Evolutionary conservation across 2,888 invertebrate genomes (phyloP).

Genomic region (Eueremaeus valkanovi): DNA sequence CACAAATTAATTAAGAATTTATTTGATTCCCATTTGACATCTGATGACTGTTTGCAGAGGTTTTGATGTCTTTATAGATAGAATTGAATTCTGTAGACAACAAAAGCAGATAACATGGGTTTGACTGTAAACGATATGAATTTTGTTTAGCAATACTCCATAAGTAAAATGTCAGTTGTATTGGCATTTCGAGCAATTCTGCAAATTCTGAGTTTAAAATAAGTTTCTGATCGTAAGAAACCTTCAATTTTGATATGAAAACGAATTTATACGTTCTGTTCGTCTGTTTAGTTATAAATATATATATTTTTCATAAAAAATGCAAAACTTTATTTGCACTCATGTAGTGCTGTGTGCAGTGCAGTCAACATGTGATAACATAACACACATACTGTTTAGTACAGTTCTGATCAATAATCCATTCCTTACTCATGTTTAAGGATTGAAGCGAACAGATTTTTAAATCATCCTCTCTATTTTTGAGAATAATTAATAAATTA

Average conservation of each 20-base stretch:
- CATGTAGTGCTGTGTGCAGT: not conserved
- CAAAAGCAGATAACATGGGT: not conserved
- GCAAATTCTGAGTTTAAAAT: not conserved
- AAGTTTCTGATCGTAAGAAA: not conserved
- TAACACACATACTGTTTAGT: too few relatives aligned
- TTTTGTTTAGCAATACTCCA: not conserved
- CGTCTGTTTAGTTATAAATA: not conserved
- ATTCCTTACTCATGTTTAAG: too few relatives aligned
- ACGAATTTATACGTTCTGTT: constrained; percentile 15
- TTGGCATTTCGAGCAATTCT: not conserved
- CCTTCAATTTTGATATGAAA: constrained; percentile 20
- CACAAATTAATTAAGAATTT: too few relatives aligned
- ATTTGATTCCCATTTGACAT: too few relatives aligned
- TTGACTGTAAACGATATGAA: not conserved
- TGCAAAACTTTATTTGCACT: constrained; percentile 21
- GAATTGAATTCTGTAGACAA: not conserved
- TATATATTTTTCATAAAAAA: constrained; percentile 13
- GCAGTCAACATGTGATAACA: constrained; percentile 4
- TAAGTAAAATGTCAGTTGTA: not conserved
- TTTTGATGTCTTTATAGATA: constrained; percentile 23
- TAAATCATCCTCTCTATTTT: too few relatives aligned
- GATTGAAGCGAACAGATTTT: too few relatives aligned
- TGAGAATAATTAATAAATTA: too few relatives aligned
- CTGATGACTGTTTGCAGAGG: too few relatives aligned
- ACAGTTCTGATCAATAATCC: not conserved